Evolutionary conservation across 2,888 invertebrate genomes (phyloP).

Genomic region (Drosophila fulvimacula): DNA sequence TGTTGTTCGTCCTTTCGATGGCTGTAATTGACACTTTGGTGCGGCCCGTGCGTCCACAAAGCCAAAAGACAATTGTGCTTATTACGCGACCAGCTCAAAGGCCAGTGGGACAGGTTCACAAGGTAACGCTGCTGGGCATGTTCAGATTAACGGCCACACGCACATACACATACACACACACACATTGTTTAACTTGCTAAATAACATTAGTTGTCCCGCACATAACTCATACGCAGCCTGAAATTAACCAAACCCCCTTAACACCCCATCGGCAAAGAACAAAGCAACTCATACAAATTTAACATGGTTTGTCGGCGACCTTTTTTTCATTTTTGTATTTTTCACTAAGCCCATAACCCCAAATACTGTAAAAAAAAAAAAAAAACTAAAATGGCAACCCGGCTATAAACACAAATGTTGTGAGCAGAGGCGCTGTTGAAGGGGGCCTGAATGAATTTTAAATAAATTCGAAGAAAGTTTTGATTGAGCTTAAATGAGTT

Average conservation of each 20-base stretch:
- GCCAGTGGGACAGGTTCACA: constrained; percentile 7
- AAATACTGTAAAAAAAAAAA: constrained; percentile 6
- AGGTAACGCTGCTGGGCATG: constrained; percentile 42
- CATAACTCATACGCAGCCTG: constrained; percentile 49
- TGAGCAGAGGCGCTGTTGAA: neutral
- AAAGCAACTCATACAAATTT: constrained; percentile 63
- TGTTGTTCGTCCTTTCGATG: constrained; percentile 38
- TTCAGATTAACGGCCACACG: constrained; percentile 32
- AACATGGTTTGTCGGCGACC: constrained; percentile 64
- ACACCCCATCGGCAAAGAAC: constrained; percentile 27
- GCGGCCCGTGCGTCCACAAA: constrained; percentile 35
- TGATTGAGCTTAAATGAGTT: neutral
- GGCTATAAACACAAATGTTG: constrained; percentile 23
- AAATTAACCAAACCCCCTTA: constrained; percentile 24
- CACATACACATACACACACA: neutral
- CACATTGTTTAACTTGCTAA: constrained; percentile 58
- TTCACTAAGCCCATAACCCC: constrained; percentile 27
- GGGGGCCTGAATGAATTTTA: neutral
- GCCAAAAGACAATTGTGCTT: constrained; percentile 69
- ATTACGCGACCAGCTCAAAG: constrained; percentile 53
- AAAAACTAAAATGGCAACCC: constrained; percentile 4
- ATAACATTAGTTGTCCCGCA: constrained; percentile 29
- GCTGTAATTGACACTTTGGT: constrained; percentile 71
- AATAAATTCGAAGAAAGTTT: neutral
- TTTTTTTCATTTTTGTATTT: constrained; percentile 44